These are phyloP conservation scores for Cinclus mexicanus DNA, from an alignment of 2,113 vertebrate genomes.

Conservation along the genomic window DNA sequence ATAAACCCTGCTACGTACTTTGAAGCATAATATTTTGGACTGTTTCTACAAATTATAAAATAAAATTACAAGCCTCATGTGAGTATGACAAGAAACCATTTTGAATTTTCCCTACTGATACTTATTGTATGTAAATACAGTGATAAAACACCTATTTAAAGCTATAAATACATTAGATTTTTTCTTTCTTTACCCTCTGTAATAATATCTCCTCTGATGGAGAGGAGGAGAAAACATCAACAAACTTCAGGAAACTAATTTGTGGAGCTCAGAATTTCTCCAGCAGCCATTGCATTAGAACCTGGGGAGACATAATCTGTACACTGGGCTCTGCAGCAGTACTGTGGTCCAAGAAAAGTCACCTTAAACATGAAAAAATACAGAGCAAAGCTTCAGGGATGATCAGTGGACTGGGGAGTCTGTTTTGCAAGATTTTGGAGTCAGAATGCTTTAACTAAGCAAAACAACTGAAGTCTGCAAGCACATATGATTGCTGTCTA, in stretches of 20 bases:
- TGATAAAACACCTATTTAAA: not conserved
- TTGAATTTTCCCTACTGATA: not conserved
- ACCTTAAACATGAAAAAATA: not conserved
- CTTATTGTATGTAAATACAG: not conserved
- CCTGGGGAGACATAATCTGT: not conserved
- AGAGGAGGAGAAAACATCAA: not conserved
- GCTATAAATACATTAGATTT: too few relatives aligned
- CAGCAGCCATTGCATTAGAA: not conserved
- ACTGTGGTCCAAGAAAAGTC: not conserved
- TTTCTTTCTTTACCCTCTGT: not conserved
- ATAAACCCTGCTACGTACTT: rapidly evolving
- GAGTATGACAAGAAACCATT: not conserved
- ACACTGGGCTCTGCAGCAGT: not conserved
- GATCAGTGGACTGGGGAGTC: not conserved
- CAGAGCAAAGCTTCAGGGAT: not conserved
- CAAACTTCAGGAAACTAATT: not conserved
- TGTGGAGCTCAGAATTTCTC: not conserved
- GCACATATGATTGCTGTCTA: not conserved
- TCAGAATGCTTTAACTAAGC: not conserved
- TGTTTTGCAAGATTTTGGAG: not conserved
- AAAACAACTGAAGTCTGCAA: not conserved
- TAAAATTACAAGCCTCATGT: not conserved
- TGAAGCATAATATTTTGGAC: not conserved
- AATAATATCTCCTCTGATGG: not conserved
- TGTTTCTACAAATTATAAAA: not conserved